Base-by-base conservation (phyloP, 2,888 invertebrate species). In the Pristionchus exspectatus region DNA sequence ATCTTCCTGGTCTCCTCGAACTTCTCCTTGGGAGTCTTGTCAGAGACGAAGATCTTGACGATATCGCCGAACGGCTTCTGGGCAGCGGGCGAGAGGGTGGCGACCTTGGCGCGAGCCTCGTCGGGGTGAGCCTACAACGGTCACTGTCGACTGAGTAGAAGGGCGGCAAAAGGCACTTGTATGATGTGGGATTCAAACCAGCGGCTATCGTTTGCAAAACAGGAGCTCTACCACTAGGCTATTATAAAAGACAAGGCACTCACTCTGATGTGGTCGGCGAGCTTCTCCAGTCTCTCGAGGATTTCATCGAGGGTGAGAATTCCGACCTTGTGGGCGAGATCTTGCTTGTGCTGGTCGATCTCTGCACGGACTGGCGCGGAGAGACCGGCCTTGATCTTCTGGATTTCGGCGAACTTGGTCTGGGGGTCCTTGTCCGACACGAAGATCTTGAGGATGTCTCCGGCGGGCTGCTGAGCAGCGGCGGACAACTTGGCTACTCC, bases 1-100 rank as follows among this genome's bases (percentile, higher is more conserved):
- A 77, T 77, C 44, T 38, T 50, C n/a, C 21, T 77, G 44, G 12
- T 10, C 77, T 77, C 77, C 24, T 44, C 77, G 50, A 44, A 44
- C 77, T 77, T 77, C 77, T 77, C 77, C 18, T 24, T 16, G 44
- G 77, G 77, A n/a, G 77, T 77, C 77, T 77, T 77, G 77, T 77
- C 77, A 24, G 77, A 77, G 77, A 18, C 18, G 77, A 77, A 77
- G 77, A 77, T 77, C 77, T 44, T 77, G 77, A 77, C n/a, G 77
- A 77, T 77, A 4, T 77, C 77, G 38, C 77, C 77, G 77, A n/a
- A 18, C 16, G 77, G 77, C 77, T 38, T n/a, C 77, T 77, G 77
- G 44, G 77, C 77, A 50, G 77, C 77, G 44, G 77, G 16, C 77
- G 77, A 77, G 24, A 77, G 38, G 33, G 30, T 77, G 77, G 44